phyloP scores from a whole-genome alignment of 2,888 invertebrate genomes.

The Dilophus febrilis region DNA sequence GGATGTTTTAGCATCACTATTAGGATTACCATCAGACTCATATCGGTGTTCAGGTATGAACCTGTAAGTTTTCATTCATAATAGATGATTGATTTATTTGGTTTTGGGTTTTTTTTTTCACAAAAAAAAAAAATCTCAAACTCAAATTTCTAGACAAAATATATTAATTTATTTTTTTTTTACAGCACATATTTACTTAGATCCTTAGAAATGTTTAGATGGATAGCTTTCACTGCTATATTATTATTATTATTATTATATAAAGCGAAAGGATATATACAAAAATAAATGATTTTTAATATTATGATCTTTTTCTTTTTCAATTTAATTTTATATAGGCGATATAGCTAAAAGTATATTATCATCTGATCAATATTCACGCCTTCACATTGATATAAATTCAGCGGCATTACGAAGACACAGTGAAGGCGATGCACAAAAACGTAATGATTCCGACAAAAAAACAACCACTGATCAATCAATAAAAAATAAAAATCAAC shows the following conservation, averaged over 20 bases:
- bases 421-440: constrained; percentile 43
- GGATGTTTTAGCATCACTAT: constrained; percentile 82
- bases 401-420: constrained; percentile 37
- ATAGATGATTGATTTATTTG: constrained; percentile 11
- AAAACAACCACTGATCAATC: background rate
- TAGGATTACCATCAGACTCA: constrained; percentile 63
- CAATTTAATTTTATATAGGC: constrained; percentile 12
- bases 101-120: no score
- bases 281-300: no score
- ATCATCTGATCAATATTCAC: constrained; percentile 8
- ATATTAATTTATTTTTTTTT: no score
- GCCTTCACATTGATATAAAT: constrained; percentile 16
- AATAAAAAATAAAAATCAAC: constrained; percentile 5
- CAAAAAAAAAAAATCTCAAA: no score
- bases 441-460: constrained; percentile 18
- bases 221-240: no score
- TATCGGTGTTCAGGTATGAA: constrained; percentile 55
- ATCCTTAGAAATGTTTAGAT: no score
- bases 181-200: no score
- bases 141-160: no score
- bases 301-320: constrained; percentile 4
- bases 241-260: no score
- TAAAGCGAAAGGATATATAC: no score
- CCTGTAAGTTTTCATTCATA: constrained; percentile 52
- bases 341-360: constrained; percentile 21